These are phyloP conservation scores for Ischnus inquisitorius DNA, from an alignment of 2,888 invertebrate genomes.

Conservation along the genomic window DNA sequence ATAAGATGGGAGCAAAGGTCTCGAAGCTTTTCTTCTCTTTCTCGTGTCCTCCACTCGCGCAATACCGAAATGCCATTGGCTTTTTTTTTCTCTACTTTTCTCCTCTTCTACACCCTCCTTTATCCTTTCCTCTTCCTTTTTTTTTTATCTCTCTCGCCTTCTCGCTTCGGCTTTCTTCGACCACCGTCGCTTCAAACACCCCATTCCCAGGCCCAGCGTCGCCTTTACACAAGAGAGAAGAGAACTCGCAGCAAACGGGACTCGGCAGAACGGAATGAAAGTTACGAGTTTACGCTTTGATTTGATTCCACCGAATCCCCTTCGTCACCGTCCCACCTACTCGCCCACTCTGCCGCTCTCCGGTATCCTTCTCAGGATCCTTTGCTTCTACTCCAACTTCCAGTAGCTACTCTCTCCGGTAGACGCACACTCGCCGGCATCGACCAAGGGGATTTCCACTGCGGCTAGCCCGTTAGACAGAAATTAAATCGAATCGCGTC, in stretches of 20 bases:
- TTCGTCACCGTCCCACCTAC: conserved; percentile 52
- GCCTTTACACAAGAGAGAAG: conserved; percentile 50
- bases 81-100: conserved; percentile 62
- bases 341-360: no score
- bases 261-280: conserved; percentile 73
- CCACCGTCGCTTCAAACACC: conserved; percentile 36
- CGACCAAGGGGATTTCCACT: conserved; percentile 72
- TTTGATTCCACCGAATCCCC: conserved; percentile 73
- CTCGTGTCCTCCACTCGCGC: conserved; percentile 71
- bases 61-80: conserved; percentile 83
- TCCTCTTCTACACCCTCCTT: conserved; percentile 48
- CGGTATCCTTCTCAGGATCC: conserved; percentile 55
- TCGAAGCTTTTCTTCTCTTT: conserved; percentile 65
- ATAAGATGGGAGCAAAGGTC: conserved; percentile 65
- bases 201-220: conserved; percentile 22
- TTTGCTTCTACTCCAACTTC: conserved; percentile 64
- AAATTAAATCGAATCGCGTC: conserved; percentile 83
- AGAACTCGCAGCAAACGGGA: conserved; percentile 31
- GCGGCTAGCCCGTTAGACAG: conserved; percentile 74
- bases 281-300: conserved; percentile 83
- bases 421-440: conserved; percentile 17
- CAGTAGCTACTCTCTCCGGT: conserved; percentile 24
- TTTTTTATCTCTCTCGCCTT: conserved; percentile 62
- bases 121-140: not conserved
- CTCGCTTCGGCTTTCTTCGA: conserved; percentile 69